phyloP scores from a whole-genome alignment of 2,888 invertebrate genomes.

The Spodoptera picta region DNA sequence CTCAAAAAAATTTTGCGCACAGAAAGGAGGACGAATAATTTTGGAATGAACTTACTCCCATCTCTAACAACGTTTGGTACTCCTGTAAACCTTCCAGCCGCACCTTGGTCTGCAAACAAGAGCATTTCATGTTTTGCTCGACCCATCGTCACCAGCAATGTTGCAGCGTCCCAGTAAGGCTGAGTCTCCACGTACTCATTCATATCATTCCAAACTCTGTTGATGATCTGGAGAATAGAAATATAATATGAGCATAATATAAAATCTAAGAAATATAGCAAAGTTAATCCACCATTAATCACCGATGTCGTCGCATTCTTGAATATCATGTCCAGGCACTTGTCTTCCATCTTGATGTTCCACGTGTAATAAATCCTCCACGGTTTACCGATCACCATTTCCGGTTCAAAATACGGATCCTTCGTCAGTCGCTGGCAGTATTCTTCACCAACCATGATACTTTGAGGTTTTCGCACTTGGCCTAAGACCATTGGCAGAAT shows the following conservation, averaged over 20 bases:
- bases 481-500: slow-evolving; percentile 13
- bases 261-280: not conserved
- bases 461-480: slow-evolving; percentile 21
- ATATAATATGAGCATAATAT: not conserved
- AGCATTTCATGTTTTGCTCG: slow-evolving; percentile 70
- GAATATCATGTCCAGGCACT: slow-evolving; percentile 74
- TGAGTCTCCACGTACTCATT: slow-evolving; percentile 72
- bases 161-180: slow-evolving; percentile 78
- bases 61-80: slow-evolving; percentile 73
- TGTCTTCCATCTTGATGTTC: slow-evolving; percentile 68
- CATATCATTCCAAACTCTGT: slow-evolving; percentile 76
- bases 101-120: slow-evolving; percentile 75
- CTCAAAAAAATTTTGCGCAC: too few relatives aligned
- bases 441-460: slow-evolving; percentile 43
- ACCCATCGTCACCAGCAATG: slow-evolving; percentile 68
- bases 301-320: slow-evolving; percentile 70
- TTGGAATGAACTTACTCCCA: slow-evolving; percentile 64
- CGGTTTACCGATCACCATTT: slow-evolving; percentile 67
- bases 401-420: slow-evolving; percentile 73
- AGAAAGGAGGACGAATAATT: too few relatives aligned
- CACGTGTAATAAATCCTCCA: slow-evolving; percentile 80
- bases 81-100: slow-evolving; percentile 73
- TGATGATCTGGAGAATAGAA: slow-evolving; percentile 61
- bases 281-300: slow-evolving; percentile 31
- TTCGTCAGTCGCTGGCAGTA: slow-evolving; percentile 63